phyloP scores from a whole-genome alignment of 2,113 vertebrate genomes.

The Dicaeum eximium region DNA sequence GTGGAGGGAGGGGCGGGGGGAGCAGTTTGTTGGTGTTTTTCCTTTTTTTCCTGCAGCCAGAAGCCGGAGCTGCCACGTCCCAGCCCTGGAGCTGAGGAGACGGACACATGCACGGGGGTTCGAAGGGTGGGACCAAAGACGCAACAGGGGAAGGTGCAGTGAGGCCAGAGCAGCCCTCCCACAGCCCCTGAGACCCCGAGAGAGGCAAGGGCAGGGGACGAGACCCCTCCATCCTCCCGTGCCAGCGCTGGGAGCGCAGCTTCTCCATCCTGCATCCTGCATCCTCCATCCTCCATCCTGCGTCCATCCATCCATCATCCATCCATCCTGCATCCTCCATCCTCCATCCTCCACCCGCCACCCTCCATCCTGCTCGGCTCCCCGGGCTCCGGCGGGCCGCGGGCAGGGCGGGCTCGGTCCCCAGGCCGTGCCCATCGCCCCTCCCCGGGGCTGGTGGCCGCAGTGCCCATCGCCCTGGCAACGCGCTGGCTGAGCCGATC shows the following conservation, averaged over 20 bases:
- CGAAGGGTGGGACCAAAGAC: background rate
- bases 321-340: rapidly evolving
- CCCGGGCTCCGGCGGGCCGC: background rate
- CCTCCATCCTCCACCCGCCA: background rate
- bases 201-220: rapidly evolving
- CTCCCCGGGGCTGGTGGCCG: background rate
- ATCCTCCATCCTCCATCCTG: background rate
- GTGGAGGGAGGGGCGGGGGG: background rate
- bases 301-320: rapidly evolving
- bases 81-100: background rate
- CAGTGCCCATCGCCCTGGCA: conserved; percentile 69
- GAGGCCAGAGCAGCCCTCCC: background rate
- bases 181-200: background rate
- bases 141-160: rapidly evolving
- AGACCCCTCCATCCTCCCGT: background rate
- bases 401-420: rapidly evolving
- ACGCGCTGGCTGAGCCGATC: conserved; percentile 50
- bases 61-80: background rate
- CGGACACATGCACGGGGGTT: rapidly evolving
- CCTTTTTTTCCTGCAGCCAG: background rate
- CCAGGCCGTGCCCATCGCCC: background rate
- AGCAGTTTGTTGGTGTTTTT: background rate
- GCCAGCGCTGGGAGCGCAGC: rapidly evolving
- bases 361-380: too few relatives aligned
- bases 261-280: background rate